Evolutionary conservation across 2,888 invertebrate species (phyloP), one percentile per base, ranked within the genome.

Genomic region (Heteropelma amictum): DNA sequence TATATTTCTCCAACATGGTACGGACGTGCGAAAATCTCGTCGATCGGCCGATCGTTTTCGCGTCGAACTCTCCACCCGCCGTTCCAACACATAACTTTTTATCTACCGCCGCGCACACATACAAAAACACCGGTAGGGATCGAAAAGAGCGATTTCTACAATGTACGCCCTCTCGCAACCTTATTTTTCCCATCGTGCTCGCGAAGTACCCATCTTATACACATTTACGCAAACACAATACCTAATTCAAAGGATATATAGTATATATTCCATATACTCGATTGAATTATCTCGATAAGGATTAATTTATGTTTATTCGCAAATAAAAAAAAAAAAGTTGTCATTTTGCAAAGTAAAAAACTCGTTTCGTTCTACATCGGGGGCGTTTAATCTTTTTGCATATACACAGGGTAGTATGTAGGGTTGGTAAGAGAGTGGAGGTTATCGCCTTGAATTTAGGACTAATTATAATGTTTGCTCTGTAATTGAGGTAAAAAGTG

Each of bases 131-230:
- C 58, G 17, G 47, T 67, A 49, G 67, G 49, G 63, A 61, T 56
- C 68, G 56, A n/a, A n/a, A 73, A 73, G 56, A 73, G 40, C 72
- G 63, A 68, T 73, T 73, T 68, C 68, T 73, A 68, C 61, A 56
- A 68, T 14, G 45, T 35, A 30, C 28, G 28, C 28, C 45, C 53
- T 49, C 26, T 42, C 53, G 42, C 53, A 70, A 61, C 53, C 69
- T 70, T 70, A 70, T 70, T 53, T 17, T 33, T 61, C 33, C 26
- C 61, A 61, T 61, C 53, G 61, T 33, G 45, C 35, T 51, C 40
- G 30, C 60, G 33, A 60, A 53, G 33, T 42, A 60, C 53, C 28
- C 17, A 38, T n/a, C 35, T 63, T 12, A 3, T n/a, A 49, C 6
- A 38, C 12, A 42, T 38, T 38, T 21, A 38, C 23, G 10, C 28